Evolutionary conservation across 2,113 vertebrate genomes (phyloP).

Genomic region (Neodontobutis hainanensis): DNA sequence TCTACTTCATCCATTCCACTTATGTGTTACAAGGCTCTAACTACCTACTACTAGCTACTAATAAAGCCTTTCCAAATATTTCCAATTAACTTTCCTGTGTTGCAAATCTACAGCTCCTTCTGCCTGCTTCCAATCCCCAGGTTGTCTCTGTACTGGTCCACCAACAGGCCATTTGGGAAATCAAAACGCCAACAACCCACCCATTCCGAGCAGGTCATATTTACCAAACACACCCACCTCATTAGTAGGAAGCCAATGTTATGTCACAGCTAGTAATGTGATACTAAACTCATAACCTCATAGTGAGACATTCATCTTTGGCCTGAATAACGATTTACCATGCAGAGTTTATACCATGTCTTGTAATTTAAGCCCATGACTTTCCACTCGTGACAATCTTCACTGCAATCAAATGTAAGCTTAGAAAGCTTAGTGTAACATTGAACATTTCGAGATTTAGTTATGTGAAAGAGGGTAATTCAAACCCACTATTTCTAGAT

Average conservation of each 20-base stretch:
- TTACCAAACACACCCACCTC: constrained; percentile 41
- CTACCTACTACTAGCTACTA: too few species aligned
- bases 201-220: constrained; percentile 32
- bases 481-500: constrained; percentile 33
- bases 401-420: constrained; percentile 9
- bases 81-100: too few species aligned
- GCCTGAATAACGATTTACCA: constrained; percentile 41
- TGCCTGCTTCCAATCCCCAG: constrained; percentile 16
- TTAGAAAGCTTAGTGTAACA: constrained; percentile 17
- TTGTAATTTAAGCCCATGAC: constrained; percentile 31
- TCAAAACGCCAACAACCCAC: constrained; percentile 45
- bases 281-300: constrained; percentile 41
- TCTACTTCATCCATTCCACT: too few species aligned
- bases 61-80: too few species aligned
- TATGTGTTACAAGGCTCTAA: too few species aligned
- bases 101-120: constrained; percentile 5
- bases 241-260: constrained; percentile 34
- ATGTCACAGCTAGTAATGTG: constrained; percentile 46
- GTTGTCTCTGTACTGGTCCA: constrained; percentile 24
- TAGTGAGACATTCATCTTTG: constrained; percentile 47
- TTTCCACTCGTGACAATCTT: constrained; percentile 18
- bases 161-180: constrained; percentile 45
- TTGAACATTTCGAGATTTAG: constrained; percentile 22
- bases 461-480: constrained; percentile 37
- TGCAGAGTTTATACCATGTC: constrained; percentile 31